Base-by-base conservation (phyloP, 2,113 vertebrate species). In the Hemibagrus wyckioides region DNA sequence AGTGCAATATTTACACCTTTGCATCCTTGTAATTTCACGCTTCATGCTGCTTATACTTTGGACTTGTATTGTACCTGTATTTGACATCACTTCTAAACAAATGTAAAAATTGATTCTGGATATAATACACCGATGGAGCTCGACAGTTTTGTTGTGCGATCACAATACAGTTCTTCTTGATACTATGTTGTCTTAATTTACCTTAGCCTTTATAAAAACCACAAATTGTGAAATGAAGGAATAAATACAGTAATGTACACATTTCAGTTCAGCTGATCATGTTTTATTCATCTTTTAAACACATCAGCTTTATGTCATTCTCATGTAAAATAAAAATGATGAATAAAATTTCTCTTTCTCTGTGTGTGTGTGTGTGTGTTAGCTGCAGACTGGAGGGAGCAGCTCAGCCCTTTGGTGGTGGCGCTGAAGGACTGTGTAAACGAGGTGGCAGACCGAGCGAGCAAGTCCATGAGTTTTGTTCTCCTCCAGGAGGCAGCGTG, bases 401-500 rank as follows among this genome's bases (percentile, higher is more conserved):
- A 98, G 91, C 91, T 99, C 54, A 95, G 95, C 77, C 97, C 97
- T 0, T 93, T 97, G 87, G 95, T 97, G 92, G 92, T 95, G 48
- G 95, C 95, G 0, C 94, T 99, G 91, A 98, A 98, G 94, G 96
- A 98, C 86, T 97, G 97, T 90, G 97, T 99, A 93, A 94, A 85
- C 77, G 97, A 99, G 84, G 97, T 99, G 91, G 96, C 97, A 89
- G 97, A 95, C 80, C 94, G 97, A 86, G 98, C 97, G 0, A 97
- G 94, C 92, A 96, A 96, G 87, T 98, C 97, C 2, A 96, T 99
- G 97, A 97, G 96, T 0, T 99, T 99, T 82, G 97, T 99, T 85
- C 95, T 99, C 61, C 96, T 99, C 44, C 98, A 99, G 93, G 98
- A 99, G 59, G 96, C 97, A 0, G 97, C 96, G 0, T 98, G 97